Evolutionary conservation across 1,140 invertebrate species (phyloP).

Genomic region (Drosophila malerkotliana): DNA sequence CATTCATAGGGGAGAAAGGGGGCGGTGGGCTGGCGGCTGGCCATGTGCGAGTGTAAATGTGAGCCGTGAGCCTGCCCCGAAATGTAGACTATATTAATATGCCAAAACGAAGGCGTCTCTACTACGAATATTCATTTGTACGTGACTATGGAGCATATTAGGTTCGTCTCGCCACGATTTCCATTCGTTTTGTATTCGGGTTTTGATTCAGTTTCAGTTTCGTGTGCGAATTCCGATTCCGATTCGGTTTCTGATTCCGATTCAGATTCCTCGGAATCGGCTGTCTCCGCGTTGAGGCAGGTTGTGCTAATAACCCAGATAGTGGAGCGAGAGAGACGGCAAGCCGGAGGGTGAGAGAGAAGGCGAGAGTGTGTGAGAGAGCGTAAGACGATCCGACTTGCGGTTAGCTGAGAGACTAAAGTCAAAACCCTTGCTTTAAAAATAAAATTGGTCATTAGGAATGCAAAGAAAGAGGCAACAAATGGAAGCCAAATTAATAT

Average conservation of each 20-base stretch:
- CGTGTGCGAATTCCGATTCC: conserved; percentile 1
- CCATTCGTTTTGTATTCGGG: not conserved
- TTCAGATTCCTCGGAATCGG: conserved; percentile 13
- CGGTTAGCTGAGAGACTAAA: conserved; percentile 20
- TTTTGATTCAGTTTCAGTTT: not conserved
- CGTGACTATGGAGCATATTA: conserved; percentile 80
- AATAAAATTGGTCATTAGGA: conserved; percentile 61
- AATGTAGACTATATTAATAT: conserved; percentile 82
- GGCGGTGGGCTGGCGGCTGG: not conserved
- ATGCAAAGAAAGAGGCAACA: conserved; percentile 60
- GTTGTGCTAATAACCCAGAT: conserved; percentile 82
- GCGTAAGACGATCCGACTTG: conserved; percentile 36
- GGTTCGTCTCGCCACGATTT: conserved; percentile 52
- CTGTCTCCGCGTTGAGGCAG: conserved; percentile 64
- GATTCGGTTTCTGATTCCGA: conserved; percentile 17
- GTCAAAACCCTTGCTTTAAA: conserved; percentile 33
- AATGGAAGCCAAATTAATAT: conserved; percentile 69
- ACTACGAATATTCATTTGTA: conserved; percentile 80
- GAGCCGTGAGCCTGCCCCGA: conserved; percentile 33
- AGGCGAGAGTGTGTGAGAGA: not conserved
- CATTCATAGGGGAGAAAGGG: conserved; percentile 63
- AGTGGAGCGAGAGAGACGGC: conserved; percentile 22
- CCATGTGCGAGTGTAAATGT: not conserved
- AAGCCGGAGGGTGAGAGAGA: not conserved
- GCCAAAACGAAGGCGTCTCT: conserved; percentile 73